phyloP scores from a whole-genome alignment of 1,140 invertebrate genomes.

The Aleiodes sp. region DNA sequence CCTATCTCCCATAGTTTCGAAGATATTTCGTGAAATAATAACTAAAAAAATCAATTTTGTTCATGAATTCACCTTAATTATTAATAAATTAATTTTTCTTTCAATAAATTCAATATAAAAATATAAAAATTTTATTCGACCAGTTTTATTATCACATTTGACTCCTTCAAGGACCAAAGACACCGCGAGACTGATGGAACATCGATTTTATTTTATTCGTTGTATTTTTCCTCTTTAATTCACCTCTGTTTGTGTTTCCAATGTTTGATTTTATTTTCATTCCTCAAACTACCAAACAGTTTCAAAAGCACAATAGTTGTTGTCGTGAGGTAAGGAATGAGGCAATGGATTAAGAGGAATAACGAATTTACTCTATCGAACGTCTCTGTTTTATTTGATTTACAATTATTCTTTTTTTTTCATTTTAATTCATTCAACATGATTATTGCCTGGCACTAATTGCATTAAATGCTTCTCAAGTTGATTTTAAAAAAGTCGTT shows the following conservation, averaged over 20 bases:
- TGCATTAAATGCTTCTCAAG: constrained; percentile 22
- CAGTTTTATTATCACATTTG: neutral
- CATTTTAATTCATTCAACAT: neutral
- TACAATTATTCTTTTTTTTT: neutral
- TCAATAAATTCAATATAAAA: neutral
- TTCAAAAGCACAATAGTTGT: neutral
- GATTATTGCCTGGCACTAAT: neutral
- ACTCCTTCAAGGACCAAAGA: neutral
- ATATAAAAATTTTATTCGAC: neutral
- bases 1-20: no score
- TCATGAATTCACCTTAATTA: no score
- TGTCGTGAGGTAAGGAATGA: neutral
- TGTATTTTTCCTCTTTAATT: no score
- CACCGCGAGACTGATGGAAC: neutral
- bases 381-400: constrained; percentile 11
- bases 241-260: neutral
- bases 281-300: no score
- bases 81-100: no score
- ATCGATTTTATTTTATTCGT: neutral
- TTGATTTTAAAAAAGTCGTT: neutral
- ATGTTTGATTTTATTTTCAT: neutral
- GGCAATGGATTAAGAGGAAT: neutral
- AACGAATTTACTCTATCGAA: neutral
- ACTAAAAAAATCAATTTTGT: no score
- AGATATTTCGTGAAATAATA: no score